Conservation (phyloP, 1,140 invertebrate genomes). For the Musca domestica region DNA sequence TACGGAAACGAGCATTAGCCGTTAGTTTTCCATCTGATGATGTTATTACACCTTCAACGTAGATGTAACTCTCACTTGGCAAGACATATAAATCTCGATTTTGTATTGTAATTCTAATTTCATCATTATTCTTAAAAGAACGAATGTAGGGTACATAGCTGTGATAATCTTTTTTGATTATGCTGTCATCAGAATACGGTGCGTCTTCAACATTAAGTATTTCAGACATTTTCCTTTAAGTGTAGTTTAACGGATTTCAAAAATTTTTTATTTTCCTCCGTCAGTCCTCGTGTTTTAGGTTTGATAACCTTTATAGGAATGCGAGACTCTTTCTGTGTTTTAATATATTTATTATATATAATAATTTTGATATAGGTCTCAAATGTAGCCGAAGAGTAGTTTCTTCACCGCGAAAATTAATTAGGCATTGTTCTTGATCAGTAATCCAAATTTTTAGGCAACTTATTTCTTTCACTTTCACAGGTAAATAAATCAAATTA, state of each 20-base stretch:
- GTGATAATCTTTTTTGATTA: slow-evolving; percentile 46
- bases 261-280: not conserved
- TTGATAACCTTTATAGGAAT: not conserved
- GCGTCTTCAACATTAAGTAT: slow-evolving; percentile 10
- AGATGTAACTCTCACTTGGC: slow-evolving; percentile 41
- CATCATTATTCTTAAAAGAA: slow-evolving; percentile 45
- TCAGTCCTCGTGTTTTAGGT: not conserved
- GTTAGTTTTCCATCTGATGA: slow-evolving; percentile 30
- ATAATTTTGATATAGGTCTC: not conserved
- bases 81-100: slow-evolving; percentile 51
- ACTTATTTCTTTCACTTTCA: slow-evolving; percentile 26
- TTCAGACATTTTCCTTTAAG: not conserved
- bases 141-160: slow-evolving; percentile 43
- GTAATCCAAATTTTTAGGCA: slow-evolving; percentile 7
- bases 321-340: not conserved
- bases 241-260: not conserved
- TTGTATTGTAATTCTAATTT: slow-evolving; percentile 48
- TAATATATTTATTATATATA: slow-evolving; percentile 14
- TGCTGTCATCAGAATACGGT: slow-evolving; percentile 19
- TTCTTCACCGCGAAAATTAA: slow-evolving; percentile 1
- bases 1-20: slow-evolving; percentile 33
- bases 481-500: slow-evolving; percentile 45
- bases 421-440: slow-evolving; percentile 15
- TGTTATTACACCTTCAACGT: slow-evolving; percentile 39
- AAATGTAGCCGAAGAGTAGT: not conserved